Evolutionary conservation across 2,113 vertebrate genomes (phyloP), one percentile per base, ranked within the genome.

Genomic region (Gadus macrocephalus): DNA sequence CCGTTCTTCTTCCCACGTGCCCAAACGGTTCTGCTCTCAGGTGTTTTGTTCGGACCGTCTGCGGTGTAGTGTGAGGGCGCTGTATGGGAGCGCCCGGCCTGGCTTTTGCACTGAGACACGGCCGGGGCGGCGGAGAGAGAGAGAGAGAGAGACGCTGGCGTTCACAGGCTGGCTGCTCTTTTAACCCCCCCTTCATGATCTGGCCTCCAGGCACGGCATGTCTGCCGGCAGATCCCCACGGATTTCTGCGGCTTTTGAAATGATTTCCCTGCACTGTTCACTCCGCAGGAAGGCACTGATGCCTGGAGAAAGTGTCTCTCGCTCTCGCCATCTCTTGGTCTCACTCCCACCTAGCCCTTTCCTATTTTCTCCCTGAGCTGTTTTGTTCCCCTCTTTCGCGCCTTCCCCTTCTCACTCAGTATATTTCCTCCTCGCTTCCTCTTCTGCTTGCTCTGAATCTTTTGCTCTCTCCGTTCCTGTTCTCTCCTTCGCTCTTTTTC

Each of bases 171-270:
- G 72, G 75, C 70, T 78, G 79, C 78, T 75, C 77, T 72, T 78
- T 82, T 35, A 71, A 76, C 78, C 79, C 74, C 74, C 20, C 85
- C 86, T 85, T 84, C 81, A 78, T 80, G 71, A 83, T 78, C 80
- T 79, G 81, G 87, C 85, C 87, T 73, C 55, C 64, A 89, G 86
- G 85, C 86, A 84, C 75, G 81, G 88, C 81, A 86, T 85, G 85
- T 88, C 86, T 91, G 83, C 81, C 79, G 67, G 88, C 79, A 85
- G 81, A 86, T 90, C 87, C 87, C 87, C 58, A 79, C 2, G 81
- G 87, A 90, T 90, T 89, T 84, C 83, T 84, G 83, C 81, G 72
- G 86, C 81, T 86, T 86, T 84, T 89, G 82, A 88, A 88, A 90
- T 88, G 53, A 86, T 85, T 87, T 78, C 74, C 85, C 75, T 70